Base-by-base conservation (phyloP, 2,888 invertebrate species). In the Tiliacea aurago region DNA sequence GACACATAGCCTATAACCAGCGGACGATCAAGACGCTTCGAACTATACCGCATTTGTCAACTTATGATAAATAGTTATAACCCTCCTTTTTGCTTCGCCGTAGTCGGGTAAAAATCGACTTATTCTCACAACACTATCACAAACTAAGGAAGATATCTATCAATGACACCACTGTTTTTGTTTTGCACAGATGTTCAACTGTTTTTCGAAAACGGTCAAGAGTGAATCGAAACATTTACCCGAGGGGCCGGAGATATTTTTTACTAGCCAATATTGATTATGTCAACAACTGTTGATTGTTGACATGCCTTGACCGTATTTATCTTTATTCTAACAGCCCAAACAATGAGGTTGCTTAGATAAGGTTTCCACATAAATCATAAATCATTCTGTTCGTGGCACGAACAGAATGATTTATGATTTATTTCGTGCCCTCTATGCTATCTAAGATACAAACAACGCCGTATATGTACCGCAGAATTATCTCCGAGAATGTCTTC, bases 291-390 rank as follows among this genome's bases (percentile, higher is more conserved):
- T 56, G 70, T 80, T 76, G 61, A 65, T 55, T 56, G 73, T 83
- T 68, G 68, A 70, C 73, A 66, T 62, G 70, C 86, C 86, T 86
- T 86, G 83, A 84, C 87, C 87, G 77, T 86, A 76, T 87, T 81
- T 79, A 79, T 80, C 72, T 76, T 49, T 72, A 78, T 82, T 74
- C 76, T 61, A 83, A 75, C 75, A 73, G 70, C 77, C 73, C 74
- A 81, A 85, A 88, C 87, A 90, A 90, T 90, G 88, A 88, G 90
- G 90, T 89, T 89, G 83, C 49, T 56, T 63, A 90, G 92, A 92
- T 91, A 93, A 91, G 86, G 85, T 87, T 87, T 89, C 89, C 87
- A 83, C 88, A 90, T 88, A 87, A 86, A 89, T 85, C 84, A 85
- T 90, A 90, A 88, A 90, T 88, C 87, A 89, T 65, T 83, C 78